Evolutionary conservation across 2,797 vertebrate species (phyloP).

Genomic region (Phyllotis vaccarum): DNA sequence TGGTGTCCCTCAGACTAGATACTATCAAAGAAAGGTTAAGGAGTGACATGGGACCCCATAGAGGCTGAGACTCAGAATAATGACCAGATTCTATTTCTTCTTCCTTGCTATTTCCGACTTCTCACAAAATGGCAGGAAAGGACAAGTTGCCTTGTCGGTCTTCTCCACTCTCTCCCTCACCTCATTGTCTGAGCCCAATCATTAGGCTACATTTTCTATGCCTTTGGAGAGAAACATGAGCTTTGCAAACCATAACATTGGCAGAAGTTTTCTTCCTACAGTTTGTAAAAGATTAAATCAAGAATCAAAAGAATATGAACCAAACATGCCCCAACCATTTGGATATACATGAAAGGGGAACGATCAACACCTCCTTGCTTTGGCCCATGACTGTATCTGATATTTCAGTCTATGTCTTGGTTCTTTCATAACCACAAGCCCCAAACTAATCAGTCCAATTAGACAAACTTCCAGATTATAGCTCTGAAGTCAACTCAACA

Average conservation of each 20-base stretch:
- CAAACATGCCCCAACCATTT: constrained; percentile 83
- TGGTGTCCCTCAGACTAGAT: not conserved
- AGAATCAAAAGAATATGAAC: constrained; percentile 83
- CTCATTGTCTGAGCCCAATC: constrained; percentile 69
- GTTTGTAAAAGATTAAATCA: constrained; percentile 84
- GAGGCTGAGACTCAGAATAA: constrained; percentile 22
- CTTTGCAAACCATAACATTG: constrained; percentile 82
- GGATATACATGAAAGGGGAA: constrained; percentile 82
- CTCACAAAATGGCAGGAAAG: constrained; percentile 66
- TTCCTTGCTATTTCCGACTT: constrained; percentile 60
- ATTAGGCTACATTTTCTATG: constrained; percentile 77
- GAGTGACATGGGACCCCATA: not conserved
- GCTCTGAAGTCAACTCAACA: constrained; percentile 84
- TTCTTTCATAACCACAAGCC: constrained; percentile 84
- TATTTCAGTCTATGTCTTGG: constrained; percentile 80
- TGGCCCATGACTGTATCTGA: constrained; percentile 80
- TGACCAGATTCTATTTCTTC: constrained; percentile 44
- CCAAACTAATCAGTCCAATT: constrained; percentile 85
- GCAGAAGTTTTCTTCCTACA: constrained; percentile 80
- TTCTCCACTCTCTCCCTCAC: not conserved
- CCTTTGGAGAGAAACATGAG: constrained; percentile 76
- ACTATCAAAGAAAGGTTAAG: constrained; percentile 9
- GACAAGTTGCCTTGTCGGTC: constrained; percentile 50
- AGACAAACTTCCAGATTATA: constrained; percentile 84
- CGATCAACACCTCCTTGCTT: constrained; percentile 83